Percentiles rank a stretch among this genome's conserved stretches.
Conservation (phyloP, 1,140 invertebrate genomes). For the Drosophila orena region DNA sequence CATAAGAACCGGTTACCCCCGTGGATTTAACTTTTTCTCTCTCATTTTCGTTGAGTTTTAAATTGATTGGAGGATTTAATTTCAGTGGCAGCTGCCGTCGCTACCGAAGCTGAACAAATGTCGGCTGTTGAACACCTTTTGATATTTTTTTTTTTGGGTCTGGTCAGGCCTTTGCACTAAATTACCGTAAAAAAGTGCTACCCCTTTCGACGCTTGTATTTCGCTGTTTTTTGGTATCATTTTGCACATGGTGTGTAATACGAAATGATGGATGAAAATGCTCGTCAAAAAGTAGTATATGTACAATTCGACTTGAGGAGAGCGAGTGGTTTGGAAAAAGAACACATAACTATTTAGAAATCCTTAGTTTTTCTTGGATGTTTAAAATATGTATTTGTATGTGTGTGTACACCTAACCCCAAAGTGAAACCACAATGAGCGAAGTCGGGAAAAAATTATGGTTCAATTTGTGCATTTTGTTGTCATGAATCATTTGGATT, state of each 20-base stretch:
- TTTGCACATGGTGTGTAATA: constrained; percentile 60
- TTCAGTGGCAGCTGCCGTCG: constrained; percentile 75
- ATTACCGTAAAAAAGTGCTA: constrained; percentile 52
- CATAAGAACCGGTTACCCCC: constrained; percentile 75
- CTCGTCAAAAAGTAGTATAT: neutral
- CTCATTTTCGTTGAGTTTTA: constrained; percentile 49
- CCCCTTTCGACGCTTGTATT: constrained; percentile 10
- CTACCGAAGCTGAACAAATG: constrained; percentile 50
- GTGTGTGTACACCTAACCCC: constrained; percentile 13
- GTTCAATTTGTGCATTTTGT: constrained; percentile 69
- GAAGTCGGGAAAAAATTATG: constrained; percentile 31
- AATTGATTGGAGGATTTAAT: constrained; percentile 82
- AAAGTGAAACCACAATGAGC: constrained; percentile 17
- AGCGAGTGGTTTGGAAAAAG: neutral
- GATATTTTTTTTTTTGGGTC: constrained; percentile 14
- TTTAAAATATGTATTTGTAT: too few relatives aligned
- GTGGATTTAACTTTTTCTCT: constrained; percentile 51
- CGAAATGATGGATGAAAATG: constrained; percentile 37
- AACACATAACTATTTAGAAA: too few relatives aligned
- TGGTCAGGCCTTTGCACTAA: constrained; percentile 37
- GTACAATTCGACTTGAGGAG: constrained; percentile 21
- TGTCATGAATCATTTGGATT: constrained; percentile 75
- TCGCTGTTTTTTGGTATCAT: constrained; percentile 5
- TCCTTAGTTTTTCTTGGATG: too few relatives aligned
- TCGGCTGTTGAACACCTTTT: constrained; percentile 56